Conservation (phyloP, 2,113 vertebrate species). For the Gorsachius goisagi region DNA sequence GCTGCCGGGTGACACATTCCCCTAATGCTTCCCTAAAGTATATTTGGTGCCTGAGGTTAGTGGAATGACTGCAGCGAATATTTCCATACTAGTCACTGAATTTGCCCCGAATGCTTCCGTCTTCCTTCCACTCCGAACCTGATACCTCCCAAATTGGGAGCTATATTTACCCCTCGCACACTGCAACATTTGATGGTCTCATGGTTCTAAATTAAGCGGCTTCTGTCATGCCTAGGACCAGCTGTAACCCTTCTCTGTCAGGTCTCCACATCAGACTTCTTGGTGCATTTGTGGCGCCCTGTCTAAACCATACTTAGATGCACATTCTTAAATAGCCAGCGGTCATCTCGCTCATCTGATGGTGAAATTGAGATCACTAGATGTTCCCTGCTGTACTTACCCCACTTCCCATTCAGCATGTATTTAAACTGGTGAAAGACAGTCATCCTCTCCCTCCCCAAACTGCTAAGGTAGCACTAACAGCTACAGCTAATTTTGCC, state of each 20-base stretch:
- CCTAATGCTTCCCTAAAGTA: not conserved
- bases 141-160: not conserved
- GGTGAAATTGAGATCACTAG: not conserved
- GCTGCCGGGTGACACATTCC: not conserved
- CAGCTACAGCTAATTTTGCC: not conserved
- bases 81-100: not conserved
- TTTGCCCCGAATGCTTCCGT: not conserved
- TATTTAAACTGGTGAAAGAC: not conserved
- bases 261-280: not conserved
- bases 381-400: accelerated
- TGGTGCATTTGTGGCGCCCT: not conserved
- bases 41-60: not conserved
- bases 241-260: not conserved
- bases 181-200: not conserved
- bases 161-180: constrained; percentile 3
- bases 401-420: not conserved
- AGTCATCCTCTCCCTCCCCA: not conserved
- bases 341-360: not conserved
- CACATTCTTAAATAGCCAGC: not conserved
- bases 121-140: not conserved
- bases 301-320: not conserved
- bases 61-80: not conserved
- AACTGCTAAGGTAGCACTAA: not conserved
- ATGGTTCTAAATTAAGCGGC: constrained; percentile 18
- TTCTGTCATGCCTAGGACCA: not conserved